Percentiles rank a stretch among this genome's conserved stretches.
Conservation (phyloP, 2,797 vertebrate species). For the Brachymystax lenok region DNA sequence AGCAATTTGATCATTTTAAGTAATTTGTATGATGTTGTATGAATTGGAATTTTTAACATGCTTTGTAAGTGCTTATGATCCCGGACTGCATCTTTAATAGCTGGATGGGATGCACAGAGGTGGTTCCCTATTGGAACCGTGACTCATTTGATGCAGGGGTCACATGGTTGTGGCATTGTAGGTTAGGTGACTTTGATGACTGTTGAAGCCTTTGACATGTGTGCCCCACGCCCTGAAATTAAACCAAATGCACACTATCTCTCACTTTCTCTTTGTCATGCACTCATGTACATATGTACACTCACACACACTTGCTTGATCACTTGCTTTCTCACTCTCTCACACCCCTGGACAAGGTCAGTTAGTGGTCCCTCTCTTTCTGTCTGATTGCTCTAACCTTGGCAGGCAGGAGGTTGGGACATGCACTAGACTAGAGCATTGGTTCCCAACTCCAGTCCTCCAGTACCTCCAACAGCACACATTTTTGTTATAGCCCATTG, state of each 20-base stretch:
- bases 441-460: too few species aligned
- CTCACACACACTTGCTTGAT: slow-evolving; percentile 9
- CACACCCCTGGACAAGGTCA: slow-evolving; percentile 32
- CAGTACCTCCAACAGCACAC: too few species aligned
- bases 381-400: slow-evolving; percentile 56
- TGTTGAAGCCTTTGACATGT: not conserved
- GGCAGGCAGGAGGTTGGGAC: slow-evolving; percentile 43
- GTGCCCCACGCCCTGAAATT: not conserved
- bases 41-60: too few species aligned
- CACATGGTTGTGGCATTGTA: too few species aligned
- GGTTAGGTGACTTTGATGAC: too few species aligned
- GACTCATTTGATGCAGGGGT: not conserved
- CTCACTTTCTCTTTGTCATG: not conserved
- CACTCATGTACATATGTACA: slow-evolving; percentile 8
- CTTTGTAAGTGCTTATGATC: too few species aligned
- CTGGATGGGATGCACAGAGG: not conserved
- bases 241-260: too few species aligned
- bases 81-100: not conserved
- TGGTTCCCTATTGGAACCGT: not conserved
- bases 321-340: slow-evolving; percentile 2
- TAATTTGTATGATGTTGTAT: too few species aligned
- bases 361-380: not conserved
- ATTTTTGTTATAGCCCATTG: too few species aligned
- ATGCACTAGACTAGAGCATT: slow-evolving; percentile 12
- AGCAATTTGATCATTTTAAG: too few species aligned